Evolutionary conservation across 2,797 vertebrate species (phyloP).

Genomic region (Caiman crocodilus): DNA sequence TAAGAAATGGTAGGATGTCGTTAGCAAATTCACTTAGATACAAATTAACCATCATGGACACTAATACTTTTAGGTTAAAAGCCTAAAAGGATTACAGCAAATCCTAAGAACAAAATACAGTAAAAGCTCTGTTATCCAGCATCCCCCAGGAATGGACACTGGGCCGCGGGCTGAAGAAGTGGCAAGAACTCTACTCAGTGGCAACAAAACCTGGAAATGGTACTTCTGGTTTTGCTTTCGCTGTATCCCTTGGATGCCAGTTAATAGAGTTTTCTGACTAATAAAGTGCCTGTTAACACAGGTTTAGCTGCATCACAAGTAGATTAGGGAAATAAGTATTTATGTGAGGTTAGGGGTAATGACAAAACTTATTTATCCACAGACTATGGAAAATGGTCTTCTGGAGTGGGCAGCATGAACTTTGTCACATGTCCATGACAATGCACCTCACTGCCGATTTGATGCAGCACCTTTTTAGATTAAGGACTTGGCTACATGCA

Average conservation of each 20-base stretch:
- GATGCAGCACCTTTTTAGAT: background rate
- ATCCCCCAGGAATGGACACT: no score
- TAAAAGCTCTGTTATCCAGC: no score
- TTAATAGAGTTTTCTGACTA: no score
- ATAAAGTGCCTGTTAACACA: no score
- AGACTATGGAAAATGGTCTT: background rate
- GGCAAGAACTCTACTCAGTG: no score
- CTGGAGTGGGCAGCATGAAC: background rate
- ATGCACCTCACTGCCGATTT: background rate
- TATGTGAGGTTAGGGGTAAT: background rate
- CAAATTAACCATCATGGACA: background rate
- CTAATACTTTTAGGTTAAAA: background rate
- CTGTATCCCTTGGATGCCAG: no score
- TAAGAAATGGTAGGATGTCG: background rate
- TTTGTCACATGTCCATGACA: background rate
- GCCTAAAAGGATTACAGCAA: background rate
- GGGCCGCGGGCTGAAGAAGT: no score
- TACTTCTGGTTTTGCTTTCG: no score
- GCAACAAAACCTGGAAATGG: no score
- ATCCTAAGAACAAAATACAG: background rate
- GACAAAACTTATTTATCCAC: background rate
- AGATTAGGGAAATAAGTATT: no score
- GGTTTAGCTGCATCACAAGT: no score
- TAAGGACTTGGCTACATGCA: background rate
- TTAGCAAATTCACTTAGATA: constrained; percentile 1